Conservation (phyloP, 2,888 invertebrate genomes). For the Macrostomum cliftonense region DNA sequence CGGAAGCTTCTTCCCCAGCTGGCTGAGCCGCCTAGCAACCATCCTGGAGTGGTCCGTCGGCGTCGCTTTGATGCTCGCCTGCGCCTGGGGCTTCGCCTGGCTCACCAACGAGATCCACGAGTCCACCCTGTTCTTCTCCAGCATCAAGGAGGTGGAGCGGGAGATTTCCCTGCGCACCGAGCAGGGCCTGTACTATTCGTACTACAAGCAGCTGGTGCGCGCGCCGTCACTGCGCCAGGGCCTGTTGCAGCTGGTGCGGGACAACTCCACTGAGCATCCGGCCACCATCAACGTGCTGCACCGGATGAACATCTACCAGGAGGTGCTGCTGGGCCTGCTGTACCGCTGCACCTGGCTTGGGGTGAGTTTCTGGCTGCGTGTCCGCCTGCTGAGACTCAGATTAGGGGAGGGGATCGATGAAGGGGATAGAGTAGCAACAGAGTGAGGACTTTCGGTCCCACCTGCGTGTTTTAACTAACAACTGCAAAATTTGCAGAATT, state of each 20-base stretch:
- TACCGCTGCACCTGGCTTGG: slow-evolving; percentile 24
- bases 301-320: slow-evolving; percentile 40
- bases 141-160: slow-evolving; percentile 34
- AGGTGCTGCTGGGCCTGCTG: slow-evolving; percentile 32
- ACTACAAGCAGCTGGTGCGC: slow-evolving; percentile 38
- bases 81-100: no score
- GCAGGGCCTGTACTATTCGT: slow-evolving; percentile 41
- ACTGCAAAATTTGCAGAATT: slow-evolving; percentile 4
- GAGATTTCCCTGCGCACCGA: slow-evolving; percentile 41
- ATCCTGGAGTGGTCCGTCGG: no score
- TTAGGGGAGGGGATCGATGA: no score
- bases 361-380: no score
- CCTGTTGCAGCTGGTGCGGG: slow-evolving; percentile 27
- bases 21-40: no score
- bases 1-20: no score
- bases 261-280: slow-evolving; percentile 37
- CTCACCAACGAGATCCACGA: no score
- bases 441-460: no score
- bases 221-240: slow-evolving; percentile 25
- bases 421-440: no score
- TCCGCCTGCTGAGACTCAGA: no score
- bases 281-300: slow-evolving; percentile 37
- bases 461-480: no score
- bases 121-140: slow-evolving; percentile 5
- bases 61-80: no score